Evolutionary conservation across 2,888 invertebrate genomes (phyloP), one percentile per base, ranked within the genome.

Genomic region (Archaeoteleia sp.): DNA sequence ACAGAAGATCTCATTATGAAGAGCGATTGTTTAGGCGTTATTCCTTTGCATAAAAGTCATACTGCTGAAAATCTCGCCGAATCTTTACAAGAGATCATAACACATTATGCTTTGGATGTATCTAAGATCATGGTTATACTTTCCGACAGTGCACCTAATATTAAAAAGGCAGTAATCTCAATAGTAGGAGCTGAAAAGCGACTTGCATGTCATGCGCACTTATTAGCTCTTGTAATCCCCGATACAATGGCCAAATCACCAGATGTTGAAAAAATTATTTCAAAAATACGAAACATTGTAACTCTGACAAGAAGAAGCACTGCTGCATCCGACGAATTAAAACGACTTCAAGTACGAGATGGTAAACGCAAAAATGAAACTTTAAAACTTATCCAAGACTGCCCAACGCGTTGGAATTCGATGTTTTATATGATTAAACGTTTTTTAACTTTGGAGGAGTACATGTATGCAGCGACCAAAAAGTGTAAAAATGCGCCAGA

Each of bases 51-150:
- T 27, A 61, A 57, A 34, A 67, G 51, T 8, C 71, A 73, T 30
- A 74, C 75, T 8, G 34, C 71, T 1, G 39, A 60, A 3, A 71
- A 72, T 34, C 49, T 72, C 6, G 32, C 30, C 8, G 57, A 66
- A 6, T 15, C 17, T 7, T 15, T 74, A 5, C 8, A 25, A 7
- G 14, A 48, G 2, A 53, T 54, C 1, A 37, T 61, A 1, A 17
- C 42, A 4, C 8, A 12, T 2, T 71, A 70, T 42, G 27, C 25
- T 6, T 27, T 71, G 9, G 35, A 57, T 9, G 1, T 29, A 10
- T 6, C 6, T 4, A 51, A 61, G 30, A 7, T 61, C 7, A 1
- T n/a, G 6, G n/a, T 10, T 2, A 20, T 53, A 1, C 14, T 61
- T 9, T 39, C 40, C 1, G 61, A 53, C 27, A 27, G 32, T 3